Conservation (phyloP, 1,140 invertebrate species). For the Drosophila orena region DNA sequence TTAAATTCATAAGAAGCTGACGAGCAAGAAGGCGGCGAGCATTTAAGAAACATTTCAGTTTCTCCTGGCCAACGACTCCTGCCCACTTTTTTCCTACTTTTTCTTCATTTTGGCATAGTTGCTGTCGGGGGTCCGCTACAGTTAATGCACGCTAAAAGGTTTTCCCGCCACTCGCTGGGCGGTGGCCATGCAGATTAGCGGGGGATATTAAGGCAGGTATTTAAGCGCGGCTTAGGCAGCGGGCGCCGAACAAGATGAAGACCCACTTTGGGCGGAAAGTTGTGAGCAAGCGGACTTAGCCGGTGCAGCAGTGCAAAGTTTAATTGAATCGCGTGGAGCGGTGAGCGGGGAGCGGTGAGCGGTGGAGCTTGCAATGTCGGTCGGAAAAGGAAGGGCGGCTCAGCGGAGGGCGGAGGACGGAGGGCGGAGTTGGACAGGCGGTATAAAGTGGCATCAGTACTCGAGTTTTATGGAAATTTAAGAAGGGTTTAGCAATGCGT, state of each 20-base stretch:
- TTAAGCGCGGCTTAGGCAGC: conserved; percentile 74
- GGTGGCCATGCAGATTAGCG: conserved; percentile 73
- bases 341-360: neutral
- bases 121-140: conserved; percentile 29
- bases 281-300: conserved; percentile 72
- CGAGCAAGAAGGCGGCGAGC: conserved; percentile 38
- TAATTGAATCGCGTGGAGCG: conserved; percentile 57
- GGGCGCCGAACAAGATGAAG: conserved; percentile 20
- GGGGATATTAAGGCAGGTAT: conserved; percentile 67
- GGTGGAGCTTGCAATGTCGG: neutral
- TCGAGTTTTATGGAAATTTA: conserved; percentile 52
- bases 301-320: conserved; percentile 74
- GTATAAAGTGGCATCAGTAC: conserved; percentile 70
- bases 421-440: conserved; percentile 18
- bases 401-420: neutral
- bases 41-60: conserved; percentile 72
- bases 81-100: conserved; percentile 27
- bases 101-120: conserved; percentile 51
- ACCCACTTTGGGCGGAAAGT: conserved; percentile 70
- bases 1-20: conserved; percentile 79
- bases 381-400: no score
- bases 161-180: conserved; percentile 44
- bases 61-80: neutral
- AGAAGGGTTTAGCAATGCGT: conserved; percentile 43
- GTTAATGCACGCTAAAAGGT: conserved; percentile 79